Evolutionary conservation across 2,113 vertebrate species (phyloP), one percentile per base, ranked within the genome.

Genomic region (Neodon shergylaensis): DNA sequence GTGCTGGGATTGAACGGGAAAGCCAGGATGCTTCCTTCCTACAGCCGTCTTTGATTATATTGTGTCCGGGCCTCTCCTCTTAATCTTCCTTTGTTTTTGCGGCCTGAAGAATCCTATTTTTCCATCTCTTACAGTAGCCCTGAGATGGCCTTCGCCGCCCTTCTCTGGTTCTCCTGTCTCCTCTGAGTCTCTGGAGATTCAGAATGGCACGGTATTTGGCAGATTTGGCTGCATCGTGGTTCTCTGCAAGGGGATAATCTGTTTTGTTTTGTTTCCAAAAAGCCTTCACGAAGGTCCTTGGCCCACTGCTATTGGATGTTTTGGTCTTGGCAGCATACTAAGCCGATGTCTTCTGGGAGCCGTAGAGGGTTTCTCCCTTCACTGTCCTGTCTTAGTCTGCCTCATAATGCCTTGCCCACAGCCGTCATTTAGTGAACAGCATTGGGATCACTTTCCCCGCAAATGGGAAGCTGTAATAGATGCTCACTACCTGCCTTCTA

Each of bases 81-180:
- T 95, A 70, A 93, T 94, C 95, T 96, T 96, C 82, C 82, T 97
- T 96, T 92, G 93, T 84, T 92, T 95, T 95, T 91, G 92, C 58
- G 33, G 76, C 47, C 61, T 24, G 1, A 81, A 83, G 93, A 92
- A 90, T 65, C 88, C 83, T 93, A 49, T 42, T 96, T 95, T 95
- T 54, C 72, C 52, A 33, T 76, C 72, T 95, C 90, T 95, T 68
- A 76, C 47, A 91, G 94, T 54, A 95, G 90, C 84, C 65, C 84
- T 82, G 70, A 90, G 47, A 82, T 77, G 88, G 68, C 47, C 93
- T 91, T 65, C 36, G 39, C 76, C 0, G 28, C 63, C 95, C 70
- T 94, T 61, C 93, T 65, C 90, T 87, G 63, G 42, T 6, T 89
- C 72, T 70, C 81, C 26, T 82, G 13, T 86, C 58, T 81, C 31